phyloP scores from a whole-genome alignment of 2,113 vertebrate genomes.

The Paradisaea rubra region DNA sequence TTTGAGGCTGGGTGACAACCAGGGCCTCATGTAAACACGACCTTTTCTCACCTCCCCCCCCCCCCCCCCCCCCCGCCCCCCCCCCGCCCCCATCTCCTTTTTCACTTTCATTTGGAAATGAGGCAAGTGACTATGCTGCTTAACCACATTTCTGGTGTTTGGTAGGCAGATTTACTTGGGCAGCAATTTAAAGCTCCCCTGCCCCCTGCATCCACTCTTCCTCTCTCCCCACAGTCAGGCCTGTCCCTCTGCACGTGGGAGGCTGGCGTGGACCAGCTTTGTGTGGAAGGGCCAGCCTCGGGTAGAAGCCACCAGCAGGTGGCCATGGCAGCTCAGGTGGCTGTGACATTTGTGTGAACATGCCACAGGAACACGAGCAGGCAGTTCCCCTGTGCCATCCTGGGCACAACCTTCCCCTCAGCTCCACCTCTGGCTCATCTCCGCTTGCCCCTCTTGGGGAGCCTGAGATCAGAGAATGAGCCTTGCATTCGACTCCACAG shows the following conservation, averaged over 20 bases:
- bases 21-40: background rate
- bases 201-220: background rate
- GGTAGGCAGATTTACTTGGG: background rate
- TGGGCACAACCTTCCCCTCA: background rate
- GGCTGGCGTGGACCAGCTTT: background rate
- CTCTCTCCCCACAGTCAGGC: fast-evolving
- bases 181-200: background rate
- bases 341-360: fast-evolving
- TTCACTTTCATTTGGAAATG: background rate
- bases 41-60: background rate
- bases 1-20: background rate
- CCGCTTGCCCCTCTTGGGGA: no score
- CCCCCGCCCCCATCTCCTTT: background rate
- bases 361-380: background rate
- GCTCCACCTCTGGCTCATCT: background rate
- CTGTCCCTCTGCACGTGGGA: background rate
- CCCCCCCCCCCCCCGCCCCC: no score
- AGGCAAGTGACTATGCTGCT: background rate
- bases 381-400: background rate
- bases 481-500: background rate
- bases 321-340: fast-evolving
- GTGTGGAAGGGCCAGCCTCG: background rate
- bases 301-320: background rate
- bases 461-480: background rate
- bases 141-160: background rate